phyloP scores from a whole-genome alignment of 53 echinoderm and acorn worm species.

The Antedon mediterranea region DNA sequence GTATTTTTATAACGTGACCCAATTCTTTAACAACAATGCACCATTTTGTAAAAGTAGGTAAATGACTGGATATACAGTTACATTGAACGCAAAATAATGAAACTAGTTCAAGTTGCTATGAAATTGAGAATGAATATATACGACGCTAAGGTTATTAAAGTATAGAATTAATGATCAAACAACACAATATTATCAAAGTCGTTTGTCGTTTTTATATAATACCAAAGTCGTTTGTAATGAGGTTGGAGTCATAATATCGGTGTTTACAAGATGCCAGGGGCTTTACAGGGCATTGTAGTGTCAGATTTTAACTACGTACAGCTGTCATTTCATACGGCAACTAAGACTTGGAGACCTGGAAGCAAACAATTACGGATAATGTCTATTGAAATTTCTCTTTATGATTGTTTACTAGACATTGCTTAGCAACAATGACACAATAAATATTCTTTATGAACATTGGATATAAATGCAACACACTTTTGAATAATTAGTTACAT shows the following conservation, averaged over 20 bases:
- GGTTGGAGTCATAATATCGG: not conserved
- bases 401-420: not conserved
- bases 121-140: not conserved
- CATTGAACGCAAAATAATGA: not conserved
- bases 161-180: not conserved
- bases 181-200: not conserved
- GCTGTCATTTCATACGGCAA: not conserved
- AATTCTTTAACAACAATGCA: too few relatives aligned
- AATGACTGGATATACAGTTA: not conserved
- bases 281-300: not conserved
- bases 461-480: not conserved
- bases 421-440: not conserved
- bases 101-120: not conserved
- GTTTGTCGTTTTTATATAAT: too few relatives aligned
- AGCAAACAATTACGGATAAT: too few relatives aligned
- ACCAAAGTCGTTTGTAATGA: too few relatives aligned
- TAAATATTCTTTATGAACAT: not conserved
- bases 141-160: not conserved
- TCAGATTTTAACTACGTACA: not conserved
- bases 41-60: not conserved
- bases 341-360: too few relatives aligned
- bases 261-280: not conserved
- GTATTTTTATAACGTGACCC: too few relatives aligned
- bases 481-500: not conserved
- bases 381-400: too few relatives aligned